phyloP scores from a whole-genome alignment of 1,140 invertebrate genomes.

The Atta cephalotes region DNA sequence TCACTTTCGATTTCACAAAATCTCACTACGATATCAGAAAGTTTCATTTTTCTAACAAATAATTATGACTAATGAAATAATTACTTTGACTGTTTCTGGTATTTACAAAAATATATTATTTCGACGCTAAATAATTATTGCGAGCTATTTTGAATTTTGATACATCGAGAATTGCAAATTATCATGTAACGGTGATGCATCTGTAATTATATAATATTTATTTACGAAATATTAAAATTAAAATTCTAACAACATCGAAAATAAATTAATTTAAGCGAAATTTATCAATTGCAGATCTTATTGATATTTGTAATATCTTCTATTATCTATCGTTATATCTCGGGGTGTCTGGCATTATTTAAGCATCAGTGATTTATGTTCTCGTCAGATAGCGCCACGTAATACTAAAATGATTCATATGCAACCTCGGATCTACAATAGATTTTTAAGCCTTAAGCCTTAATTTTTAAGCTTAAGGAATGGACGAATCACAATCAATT shows the following conservation, averaged over 20 bases:
- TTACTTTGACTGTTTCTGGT: not conserved
- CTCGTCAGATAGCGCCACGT: not conserved
- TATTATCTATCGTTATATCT: not conserved
- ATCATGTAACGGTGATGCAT: too few species aligned
- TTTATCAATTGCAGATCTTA: not conserved
- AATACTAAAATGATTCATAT: not conserved
- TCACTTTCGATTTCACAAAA: not conserved
- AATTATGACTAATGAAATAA: not conserved
- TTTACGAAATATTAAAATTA: not conserved
- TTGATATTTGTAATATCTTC: not conserved
- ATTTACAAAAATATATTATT: not conserved
- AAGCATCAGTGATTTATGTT: not conserved
- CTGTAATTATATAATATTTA: not conserved
- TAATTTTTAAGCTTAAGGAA: too few species aligned
- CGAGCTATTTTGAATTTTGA: too few species aligned
- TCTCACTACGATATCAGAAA: not conserved
- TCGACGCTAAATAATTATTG: not conserved
- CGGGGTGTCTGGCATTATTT: not conserved
- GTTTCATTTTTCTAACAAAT: not conserved
- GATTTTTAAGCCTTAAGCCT: too few species aligned
- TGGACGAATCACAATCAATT: too few species aligned
- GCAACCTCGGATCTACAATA: too few species aligned
- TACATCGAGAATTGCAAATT: too few species aligned
- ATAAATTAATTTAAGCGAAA: not conserved
- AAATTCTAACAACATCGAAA: not conserved